These are phyloP conservation scores for Dreissena polymorpha DNA, from an alignment of 1,140 invertebrate species.

Conservation along the genomic window DNA sequence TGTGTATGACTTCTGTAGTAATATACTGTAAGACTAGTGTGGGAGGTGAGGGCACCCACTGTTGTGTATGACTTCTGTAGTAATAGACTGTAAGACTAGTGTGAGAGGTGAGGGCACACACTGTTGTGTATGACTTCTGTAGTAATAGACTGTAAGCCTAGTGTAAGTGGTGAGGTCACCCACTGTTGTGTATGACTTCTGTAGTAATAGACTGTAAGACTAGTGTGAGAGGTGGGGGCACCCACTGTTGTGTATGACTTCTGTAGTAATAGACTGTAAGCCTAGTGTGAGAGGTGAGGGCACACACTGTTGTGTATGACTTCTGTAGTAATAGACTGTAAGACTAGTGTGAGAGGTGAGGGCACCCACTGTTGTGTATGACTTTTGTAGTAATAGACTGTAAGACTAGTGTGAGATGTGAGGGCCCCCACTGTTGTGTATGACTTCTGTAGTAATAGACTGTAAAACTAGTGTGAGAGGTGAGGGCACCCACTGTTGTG, in stretches of 20 bases:
- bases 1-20: conserved; percentile 62
- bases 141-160: too few relatives aligned
- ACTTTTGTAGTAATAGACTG: conserved; percentile 35
- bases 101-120: conserved; percentile 36
- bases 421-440: conserved; percentile 65
- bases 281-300: too few relatives aligned
- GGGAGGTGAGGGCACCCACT: conserved; percentile 54
- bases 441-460: conserved; percentile 49
- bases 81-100: too few relatives aligned
- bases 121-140: conserved; percentile 67
- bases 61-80: conserved; percentile 63
- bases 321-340: conserved; percentile 30
- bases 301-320: conserved; percentile 67
- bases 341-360: too few relatives aligned
- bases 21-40: too few relatives aligned
- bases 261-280: neutral
- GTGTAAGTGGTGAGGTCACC: neutral
- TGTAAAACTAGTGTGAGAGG: too few relatives aligned
- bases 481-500: conserved; percentile 63
- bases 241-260: conserved; percentile 69
- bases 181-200: conserved; percentile 70
- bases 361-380: conserved; percentile 65
- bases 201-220: too few relatives aligned
- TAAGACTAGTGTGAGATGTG: too few relatives aligned
- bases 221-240: neutral